Evolutionary conservation across 2,797 vertebrate species (phyloP).

Genomic region (Falco cherrug): DNA sequence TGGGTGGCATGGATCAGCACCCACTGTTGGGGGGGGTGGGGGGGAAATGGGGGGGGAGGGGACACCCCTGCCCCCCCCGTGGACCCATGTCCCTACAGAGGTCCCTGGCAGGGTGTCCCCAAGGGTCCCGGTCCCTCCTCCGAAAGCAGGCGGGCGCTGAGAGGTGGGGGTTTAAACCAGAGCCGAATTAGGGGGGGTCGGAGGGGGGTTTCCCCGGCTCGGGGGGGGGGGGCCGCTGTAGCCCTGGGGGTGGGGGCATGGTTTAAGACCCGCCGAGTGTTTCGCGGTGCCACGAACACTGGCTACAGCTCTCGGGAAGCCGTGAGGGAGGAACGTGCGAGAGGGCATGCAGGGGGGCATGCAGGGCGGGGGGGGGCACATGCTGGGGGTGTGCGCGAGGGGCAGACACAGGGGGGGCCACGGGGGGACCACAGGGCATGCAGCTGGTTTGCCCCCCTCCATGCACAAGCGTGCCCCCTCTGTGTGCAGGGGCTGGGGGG

Average conservation of each 20-base stretch:
- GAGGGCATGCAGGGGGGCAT: not conserved
- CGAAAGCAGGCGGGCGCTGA: not conserved
- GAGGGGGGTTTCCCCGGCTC: not conserved
- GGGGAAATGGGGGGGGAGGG: too few species aligned
- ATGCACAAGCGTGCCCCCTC: not conserved
- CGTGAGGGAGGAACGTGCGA: not conserved
- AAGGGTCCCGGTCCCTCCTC: slow-evolving; percentile 29
- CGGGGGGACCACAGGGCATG: not conserved
- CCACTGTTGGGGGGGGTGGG: not conserved
- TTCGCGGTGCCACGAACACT: slow-evolving; percentile 5
- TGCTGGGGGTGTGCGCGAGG: not conserved
- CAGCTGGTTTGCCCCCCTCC: not conserved
- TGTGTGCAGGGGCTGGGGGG: not conserved
- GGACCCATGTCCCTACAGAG: not conserved
- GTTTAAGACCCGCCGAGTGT: slow-evolving; percentile 40
- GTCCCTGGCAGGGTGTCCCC: not conserved
- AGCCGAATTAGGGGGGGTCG: not conserved
- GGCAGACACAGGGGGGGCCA: not conserved
- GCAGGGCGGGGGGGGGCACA: not conserved
- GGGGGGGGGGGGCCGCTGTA: not conserved
- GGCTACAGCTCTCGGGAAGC: slow-evolving; percentile 12
- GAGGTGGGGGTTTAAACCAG: slow-evolving; percentile 43
- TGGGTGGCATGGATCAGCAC: not conserved
- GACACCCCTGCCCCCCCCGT: not conserved
- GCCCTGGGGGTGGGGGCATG: not conserved